phyloP scores from a whole-genome alignment of 2,113 vertebrate genomes.

The Castor canadensis region DNA sequence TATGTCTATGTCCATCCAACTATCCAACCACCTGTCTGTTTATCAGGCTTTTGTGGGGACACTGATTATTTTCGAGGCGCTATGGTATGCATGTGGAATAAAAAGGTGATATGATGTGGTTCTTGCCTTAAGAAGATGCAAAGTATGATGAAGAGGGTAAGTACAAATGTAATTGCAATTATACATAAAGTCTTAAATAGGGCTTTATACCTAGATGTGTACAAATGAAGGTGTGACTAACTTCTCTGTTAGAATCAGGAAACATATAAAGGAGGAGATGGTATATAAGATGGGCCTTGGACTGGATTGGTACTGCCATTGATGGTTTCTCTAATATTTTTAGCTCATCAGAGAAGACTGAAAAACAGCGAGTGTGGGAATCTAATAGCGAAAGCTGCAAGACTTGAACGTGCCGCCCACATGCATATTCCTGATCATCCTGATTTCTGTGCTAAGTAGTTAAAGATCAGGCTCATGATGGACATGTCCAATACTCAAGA shows the following conservation, averaged over 20 bases:
- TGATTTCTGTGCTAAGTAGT: background rate
- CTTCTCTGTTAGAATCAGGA: background rate
- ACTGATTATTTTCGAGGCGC: background rate
- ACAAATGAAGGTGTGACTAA: background rate
- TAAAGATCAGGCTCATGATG: background rate
- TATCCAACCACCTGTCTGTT: background rate
- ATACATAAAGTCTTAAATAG: background rate
- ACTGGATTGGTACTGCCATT: background rate
- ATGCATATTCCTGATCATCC: background rate
- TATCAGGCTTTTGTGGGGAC: background rate
- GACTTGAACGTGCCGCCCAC: background rate
- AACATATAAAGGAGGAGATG: background rate
- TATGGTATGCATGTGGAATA: background rate
- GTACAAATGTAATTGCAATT: background rate
- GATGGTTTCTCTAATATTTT: background rate
- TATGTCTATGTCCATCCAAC: background rate
- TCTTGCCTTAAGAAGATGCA: background rate
- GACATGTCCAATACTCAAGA: background rate
- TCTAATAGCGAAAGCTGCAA: background rate
- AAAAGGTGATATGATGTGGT: background rate
- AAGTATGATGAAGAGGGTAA: background rate
- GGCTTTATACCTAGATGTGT: background rate
- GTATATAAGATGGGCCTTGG: background rate
- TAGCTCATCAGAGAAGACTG: background rate
- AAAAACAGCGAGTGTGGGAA: background rate